phyloP scores from a whole-genome alignment of 2,113 vertebrate genomes.

The Asarcornis scutulata region DNA sequence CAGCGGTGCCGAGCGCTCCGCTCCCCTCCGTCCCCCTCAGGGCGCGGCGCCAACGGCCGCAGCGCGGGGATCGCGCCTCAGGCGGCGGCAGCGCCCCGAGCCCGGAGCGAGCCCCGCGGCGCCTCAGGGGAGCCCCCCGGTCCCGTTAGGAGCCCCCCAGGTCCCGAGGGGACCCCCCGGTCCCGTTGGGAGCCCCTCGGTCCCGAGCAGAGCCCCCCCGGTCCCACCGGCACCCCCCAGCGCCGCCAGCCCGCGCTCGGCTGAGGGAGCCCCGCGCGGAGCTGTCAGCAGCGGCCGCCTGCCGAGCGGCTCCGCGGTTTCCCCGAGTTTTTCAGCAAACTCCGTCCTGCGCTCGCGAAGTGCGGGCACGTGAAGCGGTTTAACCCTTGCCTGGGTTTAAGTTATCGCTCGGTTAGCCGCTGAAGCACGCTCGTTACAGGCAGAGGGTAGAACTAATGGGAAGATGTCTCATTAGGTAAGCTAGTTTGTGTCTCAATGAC shows the following conservation, averaged over 20 bases:
- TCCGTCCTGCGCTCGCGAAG: neutral
- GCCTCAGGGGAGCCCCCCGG: neutral
- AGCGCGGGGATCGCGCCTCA: no score
- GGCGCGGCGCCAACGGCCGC: neutral
- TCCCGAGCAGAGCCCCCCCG: neutral
- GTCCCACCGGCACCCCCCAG: neutral
- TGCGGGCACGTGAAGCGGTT: neutral
- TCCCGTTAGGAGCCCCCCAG: neutral
- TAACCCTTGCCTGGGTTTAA: neutral
- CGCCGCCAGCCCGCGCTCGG: neutral
- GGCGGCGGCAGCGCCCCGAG: neutral
- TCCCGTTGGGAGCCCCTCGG: neutral
- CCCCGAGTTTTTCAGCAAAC: neutral
- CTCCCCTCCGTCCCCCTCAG: neutral
- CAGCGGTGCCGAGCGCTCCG: neutral
- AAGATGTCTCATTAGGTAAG: neutral
- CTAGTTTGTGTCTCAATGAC: neutral
- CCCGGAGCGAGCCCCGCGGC: no score
- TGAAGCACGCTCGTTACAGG: neutral
- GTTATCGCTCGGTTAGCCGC: neutral
- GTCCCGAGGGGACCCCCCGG: no score
- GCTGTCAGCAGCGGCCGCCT: neutral
- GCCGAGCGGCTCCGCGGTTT: neutral
- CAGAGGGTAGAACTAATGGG: neutral
- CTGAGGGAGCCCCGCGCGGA: neutral